Percentiles rank a stretch among this genome's conserved stretches.
Evolutionary conservation across 1,140 invertebrate genomes (phyloP).

Genomic region (Saxidomus purpurata): DNA sequence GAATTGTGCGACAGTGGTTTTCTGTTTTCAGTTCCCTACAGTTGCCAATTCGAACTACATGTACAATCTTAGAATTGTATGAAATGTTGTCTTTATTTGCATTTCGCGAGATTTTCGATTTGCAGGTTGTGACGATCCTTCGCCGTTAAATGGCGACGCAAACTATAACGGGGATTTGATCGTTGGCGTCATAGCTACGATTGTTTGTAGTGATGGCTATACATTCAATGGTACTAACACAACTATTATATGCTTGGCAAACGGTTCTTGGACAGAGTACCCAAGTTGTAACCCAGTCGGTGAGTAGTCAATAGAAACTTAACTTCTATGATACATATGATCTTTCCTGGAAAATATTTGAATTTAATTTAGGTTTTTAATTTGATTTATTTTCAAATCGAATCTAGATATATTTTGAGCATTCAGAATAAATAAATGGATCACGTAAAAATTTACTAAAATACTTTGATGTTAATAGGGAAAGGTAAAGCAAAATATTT

Average conservation of each 20-base stretch:
- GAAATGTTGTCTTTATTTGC: no score
- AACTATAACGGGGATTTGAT: not conserved
- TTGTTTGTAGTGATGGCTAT: constrained; percentile 10
- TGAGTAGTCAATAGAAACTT: not conserved
- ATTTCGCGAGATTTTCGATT: no score
- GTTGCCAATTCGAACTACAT: no score
- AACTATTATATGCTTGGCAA: not conserved
- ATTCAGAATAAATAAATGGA: no score
- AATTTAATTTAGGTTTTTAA: not conserved
- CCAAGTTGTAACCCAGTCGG: not conserved
- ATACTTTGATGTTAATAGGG: no score
- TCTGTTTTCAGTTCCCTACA: no score
- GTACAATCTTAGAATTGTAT: no score
- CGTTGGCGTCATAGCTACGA: not conserved
- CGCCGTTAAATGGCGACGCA: not conserved
- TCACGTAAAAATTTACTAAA: no score
- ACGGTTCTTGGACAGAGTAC: not conserved
- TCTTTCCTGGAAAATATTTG: not conserved
- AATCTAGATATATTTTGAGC: no score
- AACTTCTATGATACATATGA: not conserved
- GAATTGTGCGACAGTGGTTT: no score
- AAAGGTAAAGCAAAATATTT: no score
- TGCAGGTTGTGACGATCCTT: not conserved
- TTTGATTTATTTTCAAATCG: no score
- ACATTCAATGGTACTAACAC: not conserved